phyloP scores from a whole-genome alignment of 2,797 vertebrate genomes.

The Odontamblyopus rebecca region DNA sequence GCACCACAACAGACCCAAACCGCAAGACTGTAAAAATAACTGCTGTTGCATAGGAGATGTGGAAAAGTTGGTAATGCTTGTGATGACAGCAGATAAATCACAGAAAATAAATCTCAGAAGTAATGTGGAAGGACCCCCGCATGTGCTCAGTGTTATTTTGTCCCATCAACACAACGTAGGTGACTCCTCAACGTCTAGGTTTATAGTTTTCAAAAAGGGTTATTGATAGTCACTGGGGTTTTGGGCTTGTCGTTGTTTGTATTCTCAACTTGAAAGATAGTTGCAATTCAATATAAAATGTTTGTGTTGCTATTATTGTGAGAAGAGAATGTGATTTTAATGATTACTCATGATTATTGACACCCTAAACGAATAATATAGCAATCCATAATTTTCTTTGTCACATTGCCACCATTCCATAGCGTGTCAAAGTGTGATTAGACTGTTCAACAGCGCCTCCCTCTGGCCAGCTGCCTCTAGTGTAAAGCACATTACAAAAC shows the following conservation, averaged over 20 bases:
- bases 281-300: not conserved
- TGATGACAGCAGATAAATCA: not conserved
- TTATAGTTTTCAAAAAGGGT: not conserved
- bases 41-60: not conserved
- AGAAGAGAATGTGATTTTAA: too few relatives aligned
- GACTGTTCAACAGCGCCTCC: conserved; percentile 41
- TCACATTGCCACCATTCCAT: too few relatives aligned
- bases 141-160: not conserved
- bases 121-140: not conserved
- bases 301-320: too few relatives aligned
- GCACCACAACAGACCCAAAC: conserved; percentile 4
- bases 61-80: not conserved
- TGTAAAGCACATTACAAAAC: not conserved
- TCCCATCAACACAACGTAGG: not conserved
- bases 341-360: too few relatives aligned
- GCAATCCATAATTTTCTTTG: too few relatives aligned
- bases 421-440: not conserved
- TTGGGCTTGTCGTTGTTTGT: not conserved
- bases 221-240: not conserved
- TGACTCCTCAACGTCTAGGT: not conserved
- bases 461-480: conserved; percentile 21
- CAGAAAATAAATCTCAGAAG: conserved; percentile 7
- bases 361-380: too few relatives aligned
- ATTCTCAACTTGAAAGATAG: not conserved
- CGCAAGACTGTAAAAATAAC: conserved; percentile 15